Evolutionary conservation across 1,140 invertebrate species (phyloP), one percentile per base, ranked within the genome.

Genomic region (Apolygus lucorum): DNA sequence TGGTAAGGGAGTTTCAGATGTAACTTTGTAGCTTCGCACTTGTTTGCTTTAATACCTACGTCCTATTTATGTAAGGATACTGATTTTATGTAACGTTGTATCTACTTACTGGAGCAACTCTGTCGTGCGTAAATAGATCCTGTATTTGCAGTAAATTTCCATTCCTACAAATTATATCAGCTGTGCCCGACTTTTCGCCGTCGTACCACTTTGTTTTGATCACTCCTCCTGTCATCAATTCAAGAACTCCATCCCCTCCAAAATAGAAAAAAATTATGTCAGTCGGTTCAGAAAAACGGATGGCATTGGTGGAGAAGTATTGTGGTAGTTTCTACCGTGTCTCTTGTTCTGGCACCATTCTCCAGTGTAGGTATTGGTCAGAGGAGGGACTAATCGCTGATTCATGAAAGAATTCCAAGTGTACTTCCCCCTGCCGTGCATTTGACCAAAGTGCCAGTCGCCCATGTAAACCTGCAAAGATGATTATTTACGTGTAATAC

Each of bases 381-480:
- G 76, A 1, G 83, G 81, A 71, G 82, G 79, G 25, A 79, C 78
- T 74, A 85, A 78, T 0, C 78, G 75, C 63, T 80, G 78, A 71
- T 83, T 83, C 27, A 78, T 77, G 74, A 79, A 81, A 2, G 80
- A 75, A 63, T 79, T 78, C 85, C 84, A 73, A 13, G 68, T 67
- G 63, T 74, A 74, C 63, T 68, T 78, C 24, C 84, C 84, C 21
- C 75, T 71, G 1, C 85, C 84, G 68, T 84, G 76, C 74, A 86
- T 86, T 67, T 81, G 79, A 74, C 85, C 81, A 59, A 81, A 75
- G 70, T 78, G 77, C 76, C 83, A 86, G 34, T 80, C 75, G 17
- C 84, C 84, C 64, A 78, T 81, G 71, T 84, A 82, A 81, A 63
- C 80, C 78, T 28, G 80, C n/a, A n/a, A n/a, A n/a, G n/a, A n/a